phyloP scores from a whole-genome alignment of 2,888 invertebrate species.

The Cryptophagus acutangulus region DNA sequence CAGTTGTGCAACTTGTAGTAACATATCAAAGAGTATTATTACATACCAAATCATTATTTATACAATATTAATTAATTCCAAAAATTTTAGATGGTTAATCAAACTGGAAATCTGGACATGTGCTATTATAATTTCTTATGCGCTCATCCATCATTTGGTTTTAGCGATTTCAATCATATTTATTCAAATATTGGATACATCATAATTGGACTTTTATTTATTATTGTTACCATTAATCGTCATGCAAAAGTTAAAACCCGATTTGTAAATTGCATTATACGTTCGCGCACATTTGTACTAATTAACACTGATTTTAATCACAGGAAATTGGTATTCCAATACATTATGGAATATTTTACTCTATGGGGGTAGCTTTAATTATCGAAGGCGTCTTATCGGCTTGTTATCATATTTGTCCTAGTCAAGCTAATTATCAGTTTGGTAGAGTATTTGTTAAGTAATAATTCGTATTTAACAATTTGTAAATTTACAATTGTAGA shows the following conservation, averaged over 20 bases:
- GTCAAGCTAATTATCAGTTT: constrained; percentile 86
- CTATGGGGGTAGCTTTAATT: constrained; percentile 77
- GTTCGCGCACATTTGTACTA: no score
- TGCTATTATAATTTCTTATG: constrained; percentile 90
- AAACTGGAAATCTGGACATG: constrained; percentile 78
- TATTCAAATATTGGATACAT: constrained; percentile 81
- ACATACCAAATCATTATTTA: not conserved
- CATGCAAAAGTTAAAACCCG: constrained; percentile 38
- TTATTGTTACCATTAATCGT: constrained; percentile 61
- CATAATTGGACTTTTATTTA: constrained; percentile 70
- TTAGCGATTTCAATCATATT: constrained; percentile 83
- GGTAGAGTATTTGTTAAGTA: constrained; percentile 53
- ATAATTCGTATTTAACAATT: constrained; percentile 2
- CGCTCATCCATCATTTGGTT: constrained; percentile 66
- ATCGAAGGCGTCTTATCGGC: constrained; percentile 85
- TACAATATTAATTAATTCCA: constrained; percentile 1
- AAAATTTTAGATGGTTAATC: constrained; percentile 61
- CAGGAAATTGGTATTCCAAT: constrained; percentile 67
- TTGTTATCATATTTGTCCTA: constrained; percentile 87
- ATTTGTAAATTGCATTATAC: no score
- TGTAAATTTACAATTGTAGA: constrained; percentile 56
- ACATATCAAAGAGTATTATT: constrained; percentile 64
- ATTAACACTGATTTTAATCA: constrained; percentile 14
- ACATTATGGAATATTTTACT: constrained; percentile 78
- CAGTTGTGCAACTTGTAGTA: constrained; percentile 77